phyloP scores from a whole-genome alignment of 2,888 invertebrate genomes.

The Frankliniella fusca region DNA sequence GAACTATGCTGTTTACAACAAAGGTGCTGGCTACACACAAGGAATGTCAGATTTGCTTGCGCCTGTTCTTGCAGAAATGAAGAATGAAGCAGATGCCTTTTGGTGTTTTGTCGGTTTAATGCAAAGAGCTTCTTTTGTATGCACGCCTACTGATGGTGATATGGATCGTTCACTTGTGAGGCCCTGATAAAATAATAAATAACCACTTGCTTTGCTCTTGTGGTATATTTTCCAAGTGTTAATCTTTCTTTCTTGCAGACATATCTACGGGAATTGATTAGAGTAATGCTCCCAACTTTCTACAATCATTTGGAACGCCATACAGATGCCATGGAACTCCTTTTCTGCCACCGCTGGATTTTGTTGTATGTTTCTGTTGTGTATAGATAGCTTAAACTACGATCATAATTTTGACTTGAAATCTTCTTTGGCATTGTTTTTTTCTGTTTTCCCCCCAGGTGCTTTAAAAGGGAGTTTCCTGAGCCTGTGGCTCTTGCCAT shows the following conservation, averaged over 20 bases:
- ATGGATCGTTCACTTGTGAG: conserved; percentile 86
- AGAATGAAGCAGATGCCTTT: conserved; percentile 92
- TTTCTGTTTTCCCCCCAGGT: conserved; percentile 52
- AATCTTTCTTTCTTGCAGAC: conserved; percentile 51
- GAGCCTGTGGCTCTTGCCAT: conserved; percentile 82
- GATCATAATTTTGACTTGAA: not conserved
- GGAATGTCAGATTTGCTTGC: conserved; percentile 96
- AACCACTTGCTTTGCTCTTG: not conserved
- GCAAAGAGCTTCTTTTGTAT: conserved; percentile 91
- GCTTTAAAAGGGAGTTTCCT: conserved; percentile 88
- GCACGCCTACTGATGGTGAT: conserved; percentile 88
- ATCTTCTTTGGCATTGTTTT: not conserved
- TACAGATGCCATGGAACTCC: conserved; percentile 79
- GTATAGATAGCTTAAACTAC: not conserved
- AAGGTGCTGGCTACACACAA: conserved; percentile 81
- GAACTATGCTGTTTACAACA: conserved; percentile 88
- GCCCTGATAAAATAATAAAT: conserved; percentile 28
- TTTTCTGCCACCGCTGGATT: conserved; percentile 95
- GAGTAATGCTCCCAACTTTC: conserved; percentile 87
- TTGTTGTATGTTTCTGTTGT: conserved; percentile 60
- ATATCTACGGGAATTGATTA: conserved; percentile 79
- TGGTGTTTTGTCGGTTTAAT: conserved; percentile 98
- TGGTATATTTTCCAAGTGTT: conserved; percentile 23
- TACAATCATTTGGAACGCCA: conserved; percentile 78
- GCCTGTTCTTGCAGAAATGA: conserved; percentile 87